These are phyloP conservation scores for Sycon ciliatum DNA, from an alignment of 37 sponge, comb jelly and placozoan species.

Conservation along the genomic window DNA sequence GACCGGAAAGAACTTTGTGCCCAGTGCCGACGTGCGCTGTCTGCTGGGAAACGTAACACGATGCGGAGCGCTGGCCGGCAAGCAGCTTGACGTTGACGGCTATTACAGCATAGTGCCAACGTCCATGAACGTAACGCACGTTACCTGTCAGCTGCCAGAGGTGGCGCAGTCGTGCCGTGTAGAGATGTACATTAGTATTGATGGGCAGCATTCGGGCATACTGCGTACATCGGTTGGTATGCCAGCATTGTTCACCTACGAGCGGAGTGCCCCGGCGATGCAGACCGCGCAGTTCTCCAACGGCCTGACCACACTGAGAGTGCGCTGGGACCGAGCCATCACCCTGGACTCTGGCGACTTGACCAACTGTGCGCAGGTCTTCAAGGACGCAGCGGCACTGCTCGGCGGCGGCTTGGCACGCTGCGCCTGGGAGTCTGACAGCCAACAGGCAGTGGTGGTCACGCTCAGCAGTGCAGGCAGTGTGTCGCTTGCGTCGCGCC, in stretches of 20 bases:
- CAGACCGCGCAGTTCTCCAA: slow-evolving; percentile 34
- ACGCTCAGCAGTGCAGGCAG: no score
- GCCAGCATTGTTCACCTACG: slow-evolving; percentile 21
- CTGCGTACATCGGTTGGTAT: not conserved
- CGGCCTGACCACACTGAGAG: slow-evolving; percentile 30
- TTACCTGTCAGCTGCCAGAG: slow-evolving; percentile 52
- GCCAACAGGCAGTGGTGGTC: no score
- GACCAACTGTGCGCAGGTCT: no score
- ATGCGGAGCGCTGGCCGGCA: not conserved
- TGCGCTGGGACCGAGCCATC: slow-evolving; percentile 48
- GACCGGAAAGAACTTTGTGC: slow-evolving; percentile 36
- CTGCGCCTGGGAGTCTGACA: no score
- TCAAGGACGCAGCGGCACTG: no score
- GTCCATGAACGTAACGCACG: slow-evolving; percentile 16
- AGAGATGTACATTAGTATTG: slow-evolving; percentile 33
- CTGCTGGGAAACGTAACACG: slow-evolving; percentile 14
- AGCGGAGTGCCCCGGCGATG: slow-evolving; percentile 30
- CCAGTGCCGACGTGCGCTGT: slow-evolving; percentile 29
- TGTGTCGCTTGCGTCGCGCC: no score
- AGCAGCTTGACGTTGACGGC: not conserved
- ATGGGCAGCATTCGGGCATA: slow-evolving; percentile 59
- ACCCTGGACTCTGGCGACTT: no score
- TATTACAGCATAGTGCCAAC: slow-evolving; percentile 17
- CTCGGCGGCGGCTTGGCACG: no score
- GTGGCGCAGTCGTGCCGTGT: slow-evolving; percentile 49